Evolutionary conservation across 1,140 invertebrate genomes (phyloP), one percentile per base, ranked within the genome.

Genomic region (Capitella teleta): DNA sequence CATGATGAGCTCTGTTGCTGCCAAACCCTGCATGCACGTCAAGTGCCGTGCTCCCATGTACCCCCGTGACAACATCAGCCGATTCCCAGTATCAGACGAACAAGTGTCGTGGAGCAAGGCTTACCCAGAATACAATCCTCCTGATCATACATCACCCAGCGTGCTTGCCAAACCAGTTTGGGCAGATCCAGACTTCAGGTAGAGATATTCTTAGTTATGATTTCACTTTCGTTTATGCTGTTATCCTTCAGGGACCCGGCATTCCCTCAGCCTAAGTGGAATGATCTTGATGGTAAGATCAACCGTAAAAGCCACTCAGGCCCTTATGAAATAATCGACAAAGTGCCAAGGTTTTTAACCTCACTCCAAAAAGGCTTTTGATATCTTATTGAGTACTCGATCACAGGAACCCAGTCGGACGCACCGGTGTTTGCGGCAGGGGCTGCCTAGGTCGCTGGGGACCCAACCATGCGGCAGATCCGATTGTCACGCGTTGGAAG

Each of bases 371-470:
- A 38, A n/a, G 19, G 28, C 5, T 28, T 12, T 47, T 14, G n/a
- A 32, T 47, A 8, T 14, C n/a, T 47, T 8, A 14, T 47, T 38
- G 5, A 41, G 3, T 38, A 4, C 19, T 5, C 16, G 5, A 16
- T 38, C 6, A 19, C n/a, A 52, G 51, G 6, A 94, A 96, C 72
- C 86, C 87, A 1, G 63, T 78, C 53, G 92, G 93, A 37, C 77
- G 93, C 47, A 96, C 92, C 18, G 91, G 92, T 0, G 52, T 72
- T 14, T 53, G 48, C 25, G 63, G 66, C 6, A 52, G 71, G 42
- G 71, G 71, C 0, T 47, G 83, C 2, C 72, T 97, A 8, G 89
- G 91, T 0, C 77, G 84, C 28, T 97, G 91, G 90, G 93, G 91
- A 5, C 90, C 90, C 12, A 96, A 96, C 72, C 61, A 65, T 51